Conservation (phyloP, 2,797 vertebrate genomes). For the Caiman crocodilus region DNA sequence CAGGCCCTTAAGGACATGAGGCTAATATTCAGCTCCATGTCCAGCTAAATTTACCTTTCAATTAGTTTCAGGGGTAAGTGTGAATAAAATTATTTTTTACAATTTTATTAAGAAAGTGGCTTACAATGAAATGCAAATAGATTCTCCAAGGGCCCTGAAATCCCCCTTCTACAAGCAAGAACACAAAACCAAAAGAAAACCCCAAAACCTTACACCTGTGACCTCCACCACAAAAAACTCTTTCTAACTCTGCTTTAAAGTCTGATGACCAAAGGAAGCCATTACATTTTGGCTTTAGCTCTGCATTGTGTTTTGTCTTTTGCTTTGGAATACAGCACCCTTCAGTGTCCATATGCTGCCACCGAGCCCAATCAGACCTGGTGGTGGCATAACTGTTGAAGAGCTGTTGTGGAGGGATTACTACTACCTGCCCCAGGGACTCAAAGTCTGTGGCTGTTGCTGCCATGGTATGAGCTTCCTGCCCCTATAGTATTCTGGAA, state of each 20-base stretch:
- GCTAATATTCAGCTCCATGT: not conserved
- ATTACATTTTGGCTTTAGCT: not conserved
- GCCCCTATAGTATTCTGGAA: too few species aligned
- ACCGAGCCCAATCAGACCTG: accelerated
- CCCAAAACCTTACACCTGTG: not conserved
- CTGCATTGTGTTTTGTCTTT: not conserved
- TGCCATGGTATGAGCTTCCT: too few species aligned
- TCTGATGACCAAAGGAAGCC: too few species aligned
- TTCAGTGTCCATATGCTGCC: not conserved
- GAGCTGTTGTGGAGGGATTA: too few species aligned
- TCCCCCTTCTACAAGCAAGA: too few species aligned
- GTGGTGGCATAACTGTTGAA: too few species aligned
- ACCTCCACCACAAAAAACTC: not conserved
- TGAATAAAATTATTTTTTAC: not conserved
- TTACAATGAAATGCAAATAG: not conserved
- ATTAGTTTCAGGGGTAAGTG: not conserved
- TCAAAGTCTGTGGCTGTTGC: too few species aligned
- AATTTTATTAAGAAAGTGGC: not conserved
- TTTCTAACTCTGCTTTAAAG: too few species aligned
- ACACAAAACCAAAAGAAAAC: too few species aligned
- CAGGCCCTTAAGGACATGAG: not conserved
- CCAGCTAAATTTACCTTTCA: not conserved
- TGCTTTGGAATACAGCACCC: not conserved
- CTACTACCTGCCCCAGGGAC: too few species aligned
- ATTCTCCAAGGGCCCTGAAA: not conserved